Percentiles rank a stretch among this genome's conserved stretches.
Conservation (phyloP, 1,140 invertebrate species). For the Saccostrea cuccullata region DNA sequence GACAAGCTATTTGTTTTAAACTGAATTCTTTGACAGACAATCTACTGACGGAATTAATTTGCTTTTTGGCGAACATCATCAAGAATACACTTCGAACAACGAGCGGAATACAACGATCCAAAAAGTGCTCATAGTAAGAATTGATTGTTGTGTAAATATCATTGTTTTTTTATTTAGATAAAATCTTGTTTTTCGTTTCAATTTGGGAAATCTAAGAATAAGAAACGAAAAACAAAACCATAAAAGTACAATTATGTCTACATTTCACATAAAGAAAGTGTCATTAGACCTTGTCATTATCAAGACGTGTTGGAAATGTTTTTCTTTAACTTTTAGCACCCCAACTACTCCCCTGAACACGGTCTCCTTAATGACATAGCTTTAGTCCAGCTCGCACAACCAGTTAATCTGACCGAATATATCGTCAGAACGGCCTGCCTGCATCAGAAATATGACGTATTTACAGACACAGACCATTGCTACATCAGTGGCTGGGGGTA, state of each 20-base stretch:
- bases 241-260: too few relatives aligned
- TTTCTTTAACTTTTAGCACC: background rate
- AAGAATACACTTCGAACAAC: slow-evolving; percentile 40
- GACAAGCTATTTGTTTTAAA: too few relatives aligned
- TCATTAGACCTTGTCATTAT: too few relatives aligned
- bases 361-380: slow-evolving; percentile 69
- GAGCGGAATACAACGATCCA: slow-evolving; percentile 38
- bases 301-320: background rate
- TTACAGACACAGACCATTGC: slow-evolving; percentile 55
- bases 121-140: background rate
- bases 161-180: too few relatives aligned
- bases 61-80: slow-evolving; percentile 53
- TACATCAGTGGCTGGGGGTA: slow-evolving; percentile 73
- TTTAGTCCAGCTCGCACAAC: slow-evolving; percentile 64
- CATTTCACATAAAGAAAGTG: too few relatives aligned
- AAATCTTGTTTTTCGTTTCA: too few relatives aligned
- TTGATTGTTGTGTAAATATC: too few relatives aligned
- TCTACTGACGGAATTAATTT: slow-evolving; percentile 8
- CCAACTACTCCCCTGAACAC: slow-evolving; percentile 23
- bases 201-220: too few relatives aligned
- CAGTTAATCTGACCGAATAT: slow-evolving; percentile 63
- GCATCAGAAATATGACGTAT: slow-evolving; percentile 42
- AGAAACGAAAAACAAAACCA: too few relatives aligned
- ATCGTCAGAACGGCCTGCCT: slow-evolving; percentile 69
- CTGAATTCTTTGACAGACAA: slow-evolving; percentile 21